Base-by-base conservation (phyloP, 2,113 vertebrate genomes). In the Fukomys damarensis region DNA sequence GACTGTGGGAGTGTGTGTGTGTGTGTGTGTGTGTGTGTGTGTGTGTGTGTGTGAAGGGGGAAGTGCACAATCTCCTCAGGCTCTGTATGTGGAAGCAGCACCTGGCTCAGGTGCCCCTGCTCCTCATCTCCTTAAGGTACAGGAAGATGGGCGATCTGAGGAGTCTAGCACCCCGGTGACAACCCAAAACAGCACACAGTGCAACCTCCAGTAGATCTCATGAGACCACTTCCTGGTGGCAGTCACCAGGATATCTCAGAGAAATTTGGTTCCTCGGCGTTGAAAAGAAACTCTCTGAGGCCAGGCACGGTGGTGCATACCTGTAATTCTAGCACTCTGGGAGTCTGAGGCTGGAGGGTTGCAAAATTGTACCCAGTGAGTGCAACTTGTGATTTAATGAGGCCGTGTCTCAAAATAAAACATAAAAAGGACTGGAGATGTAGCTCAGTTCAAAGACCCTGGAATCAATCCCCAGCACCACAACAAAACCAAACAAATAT, bases 111-210 rank as follows among this genome's bases (percentile, higher is more conserved):
- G 38, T 24, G 28, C 52, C 52, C 1, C 6, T 59, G n/a, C 5
- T 43, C 28, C 38, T 1, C 13, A 0, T 54, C 26, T 32, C 58
- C 26, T 26, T 1, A 2, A 66, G 30, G 22, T 7, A 10, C 13
- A 10, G 14, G 77, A 32, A 22, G 52, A 52, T 11, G 5, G 74
- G 61, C 46, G 28, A 28, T 5, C 35, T 1, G 2, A 38, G 30
- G 22, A 24, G 10, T 24, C 65, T 17, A 9, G 41, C 1, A 2
- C 28, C 6, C 86, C 59, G 49, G 7, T 2, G 35, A 68, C 46
- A 38, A 32, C 49, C 52, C 72, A 2, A 0, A 14, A 32, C 7
- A 81, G 7, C 4, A 16, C 12, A 2, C 4, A 11, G 9, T 22
- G 41, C 9, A 17, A 2, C 28, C 86, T 59, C 16, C 5, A 35